phyloP scores from a whole-genome alignment of 2,888 invertebrate species.

The Pasiphila rectangulata region DNA sequence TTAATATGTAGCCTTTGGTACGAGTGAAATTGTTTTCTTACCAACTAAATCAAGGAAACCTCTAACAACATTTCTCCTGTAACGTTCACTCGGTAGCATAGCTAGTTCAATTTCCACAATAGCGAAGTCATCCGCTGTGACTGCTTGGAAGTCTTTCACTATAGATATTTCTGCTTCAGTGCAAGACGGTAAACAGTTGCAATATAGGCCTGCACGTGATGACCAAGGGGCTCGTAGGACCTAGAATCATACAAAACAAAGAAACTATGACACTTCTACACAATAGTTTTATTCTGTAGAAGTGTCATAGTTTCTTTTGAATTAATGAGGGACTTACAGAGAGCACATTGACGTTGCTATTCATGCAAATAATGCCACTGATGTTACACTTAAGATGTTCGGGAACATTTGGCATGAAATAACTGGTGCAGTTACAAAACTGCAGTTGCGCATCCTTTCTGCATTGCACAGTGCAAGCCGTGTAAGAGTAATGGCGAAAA shows the following conservation, averaged over 20 bases:
- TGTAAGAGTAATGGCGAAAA: slow-evolving; percentile 84
- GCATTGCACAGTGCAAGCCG: slow-evolving; percentile 87
- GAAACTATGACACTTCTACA: too few relatives aligned
- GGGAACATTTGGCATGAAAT: slow-evolving; percentile 84
- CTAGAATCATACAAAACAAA: slow-evolving; percentile 39
- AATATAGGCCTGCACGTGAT: slow-evolving; percentile 82
- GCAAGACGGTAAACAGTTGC: slow-evolving; percentile 87
- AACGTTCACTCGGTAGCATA: slow-evolving; percentile 85
- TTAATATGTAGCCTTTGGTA: too few relatives aligned
- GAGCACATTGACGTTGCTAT: slow-evolving; percentile 82
- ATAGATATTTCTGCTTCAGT: slow-evolving; percentile 86
- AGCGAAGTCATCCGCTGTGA: slow-evolving; percentile 52
- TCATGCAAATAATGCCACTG: slow-evolving; percentile 84
- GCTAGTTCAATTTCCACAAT: slow-evolving; percentile 83
- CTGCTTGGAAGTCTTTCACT: slow-evolving; percentile 77
- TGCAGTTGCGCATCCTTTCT: slow-evolving; percentile 84
- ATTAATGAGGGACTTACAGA: slow-evolving; percentile 81
- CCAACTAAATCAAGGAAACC: slow-evolving; percentile 87
- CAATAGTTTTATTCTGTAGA: too few relatives aligned
- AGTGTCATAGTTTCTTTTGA: too few relatives aligned
- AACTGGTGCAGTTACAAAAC: slow-evolving; percentile 85
- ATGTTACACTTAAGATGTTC: slow-evolving; percentile 82
- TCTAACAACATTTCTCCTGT: slow-evolving; percentile 86
- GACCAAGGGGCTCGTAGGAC: slow-evolving; percentile 73
- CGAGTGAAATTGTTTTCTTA: slow-evolving; percentile 52